These are phyloP conservation scores for Selenia dentaria DNA, from an alignment of 2,888 invertebrate species.

Conservation along the genomic window DNA sequence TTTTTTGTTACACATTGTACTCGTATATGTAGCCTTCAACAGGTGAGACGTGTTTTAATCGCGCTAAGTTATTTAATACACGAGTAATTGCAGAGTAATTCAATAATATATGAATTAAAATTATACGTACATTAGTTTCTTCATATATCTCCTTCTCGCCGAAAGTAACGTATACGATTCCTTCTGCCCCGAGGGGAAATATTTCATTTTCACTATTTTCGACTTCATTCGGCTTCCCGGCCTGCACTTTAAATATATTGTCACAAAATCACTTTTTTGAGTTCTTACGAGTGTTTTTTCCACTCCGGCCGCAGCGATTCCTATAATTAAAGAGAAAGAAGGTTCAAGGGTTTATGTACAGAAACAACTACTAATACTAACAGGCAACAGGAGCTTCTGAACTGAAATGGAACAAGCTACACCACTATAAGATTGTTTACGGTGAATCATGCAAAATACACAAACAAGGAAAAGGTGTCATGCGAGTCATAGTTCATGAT, in stretches of 20 bases:
- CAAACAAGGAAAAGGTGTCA: slow-evolving; percentile 17
- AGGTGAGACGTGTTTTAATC: too few species aligned
- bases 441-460: slow-evolving; percentile 38
- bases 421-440: neutral
- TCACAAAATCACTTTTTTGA: slow-evolving; percentile 34
- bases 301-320: slow-evolving; percentile 39
- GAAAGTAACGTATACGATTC: slow-evolving; percentile 86
- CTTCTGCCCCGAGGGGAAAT: slow-evolving; percentile 84
- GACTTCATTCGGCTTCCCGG: slow-evolving; percentile 75
- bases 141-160: slow-evolving; percentile 86
- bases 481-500: slow-evolving; percentile 4
- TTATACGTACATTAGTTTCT: slow-evolving; percentile 86
- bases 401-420: slow-evolving; percentile 9
- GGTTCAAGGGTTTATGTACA: slow-evolving; percentile 68
- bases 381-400: slow-evolving; percentile 27
- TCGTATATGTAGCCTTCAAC: too few species aligned
- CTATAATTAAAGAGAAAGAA: slow-evolving; percentile 70
- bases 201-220: slow-evolving; percentile 84
- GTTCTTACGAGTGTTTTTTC: slow-evolving; percentile 36
- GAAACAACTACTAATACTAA: slow-evolving; percentile 35
- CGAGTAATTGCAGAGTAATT: too few species aligned
- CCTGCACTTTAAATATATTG: slow-evolving; percentile 39
- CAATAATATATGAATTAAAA: too few species aligned
- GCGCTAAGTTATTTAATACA: too few species aligned
- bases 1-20: too few species aligned